phyloP scores from a whole-genome alignment of 1,140 invertebrate genomes.

The Drosophila sturtevanti region DNA sequence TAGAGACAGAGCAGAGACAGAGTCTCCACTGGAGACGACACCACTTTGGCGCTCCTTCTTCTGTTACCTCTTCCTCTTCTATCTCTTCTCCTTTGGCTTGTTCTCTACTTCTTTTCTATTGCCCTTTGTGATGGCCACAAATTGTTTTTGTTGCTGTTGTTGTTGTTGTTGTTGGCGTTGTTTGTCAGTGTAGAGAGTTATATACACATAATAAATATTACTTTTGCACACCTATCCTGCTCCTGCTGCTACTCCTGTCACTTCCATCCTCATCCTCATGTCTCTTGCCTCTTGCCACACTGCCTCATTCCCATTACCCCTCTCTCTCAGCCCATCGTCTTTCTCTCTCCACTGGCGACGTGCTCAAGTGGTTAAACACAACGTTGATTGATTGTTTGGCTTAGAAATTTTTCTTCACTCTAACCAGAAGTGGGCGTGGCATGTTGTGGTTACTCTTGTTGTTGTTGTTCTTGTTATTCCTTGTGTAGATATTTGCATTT shows the following conservation, averaged over 20 bases:
- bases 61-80: neutral
- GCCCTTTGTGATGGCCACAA: conserved; percentile 18
- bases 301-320: conserved; percentile 17
- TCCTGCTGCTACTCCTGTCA: conserved; percentile 7
- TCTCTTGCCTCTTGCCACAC: too few species aligned
- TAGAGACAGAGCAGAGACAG: neutral
- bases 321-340: conserved; percentile 16
- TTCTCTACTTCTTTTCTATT: neutral
- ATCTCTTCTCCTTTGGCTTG: neutral
- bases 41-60: neutral
- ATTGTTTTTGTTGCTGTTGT: conserved; percentile 19
- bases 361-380: conserved; percentile 65
- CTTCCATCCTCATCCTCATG: neutral
- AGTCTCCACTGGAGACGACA: conserved; percentile 31
- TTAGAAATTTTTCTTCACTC: conserved; percentile 60
- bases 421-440: conserved; percentile 51
- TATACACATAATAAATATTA: conserved; percentile 75
- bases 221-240: conserved; percentile 61
- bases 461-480: neutral
- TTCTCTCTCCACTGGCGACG: conserved; percentile 36
- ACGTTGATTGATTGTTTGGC: conserved; percentile 75
- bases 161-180: conserved; percentile 36
- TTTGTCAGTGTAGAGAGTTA: conserved; percentile 50
- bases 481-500: conserved; percentile 69
- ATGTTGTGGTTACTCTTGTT: neutral